Percentiles rank a stretch among this genome's conserved stretches.
These are phyloP conservation scores for Drosophila gunungcola DNA, from an alignment of 1,140 invertebrate genomes.

Conservation along the genomic window DNA sequence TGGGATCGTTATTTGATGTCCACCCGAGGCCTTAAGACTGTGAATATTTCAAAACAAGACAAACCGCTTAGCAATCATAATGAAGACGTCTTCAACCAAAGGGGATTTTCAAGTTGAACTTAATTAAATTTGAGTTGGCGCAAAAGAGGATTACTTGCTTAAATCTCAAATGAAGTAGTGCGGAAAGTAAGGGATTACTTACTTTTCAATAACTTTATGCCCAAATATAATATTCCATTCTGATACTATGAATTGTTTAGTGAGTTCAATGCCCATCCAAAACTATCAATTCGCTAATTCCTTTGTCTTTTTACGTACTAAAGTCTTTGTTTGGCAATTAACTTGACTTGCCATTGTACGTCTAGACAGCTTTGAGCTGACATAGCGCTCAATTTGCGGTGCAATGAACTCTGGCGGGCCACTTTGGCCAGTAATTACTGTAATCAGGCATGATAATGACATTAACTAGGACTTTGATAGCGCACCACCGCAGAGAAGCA, in stretches of 20 bases:
- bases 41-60: conserved; percentile 22
- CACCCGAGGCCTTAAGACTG: conserved; percentile 16
- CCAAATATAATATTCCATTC: background rate
- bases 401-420: conserved; percentile 61
- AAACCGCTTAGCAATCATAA: conserved; percentile 25
- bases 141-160: conserved; percentile 26
- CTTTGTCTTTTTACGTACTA: conserved; percentile 31
- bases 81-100: conserved; percentile 4
- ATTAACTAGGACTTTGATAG: conserved; percentile 35
- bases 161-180: background rate
- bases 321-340: conserved; percentile 55
- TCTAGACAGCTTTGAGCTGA: conserved; percentile 42
- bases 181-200: background rate
- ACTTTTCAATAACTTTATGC: background rate
- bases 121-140: conserved; percentile 27
- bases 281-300: background rate
- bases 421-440: conserved; percentile 48
- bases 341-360: conserved; percentile 57
- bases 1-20: background rate
- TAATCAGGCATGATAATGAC: conserved; percentile 45
- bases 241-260: background rate
- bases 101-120: conserved; percentile 20
- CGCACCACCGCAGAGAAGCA: conserved; percentile 14
- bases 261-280: background rate
- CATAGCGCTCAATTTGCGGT: conserved; percentile 59